These are phyloP conservation scores for Acanthurus tractus DNA, from an alignment of 2,797 vertebrate genomes.

Conservation along the genomic window DNA sequence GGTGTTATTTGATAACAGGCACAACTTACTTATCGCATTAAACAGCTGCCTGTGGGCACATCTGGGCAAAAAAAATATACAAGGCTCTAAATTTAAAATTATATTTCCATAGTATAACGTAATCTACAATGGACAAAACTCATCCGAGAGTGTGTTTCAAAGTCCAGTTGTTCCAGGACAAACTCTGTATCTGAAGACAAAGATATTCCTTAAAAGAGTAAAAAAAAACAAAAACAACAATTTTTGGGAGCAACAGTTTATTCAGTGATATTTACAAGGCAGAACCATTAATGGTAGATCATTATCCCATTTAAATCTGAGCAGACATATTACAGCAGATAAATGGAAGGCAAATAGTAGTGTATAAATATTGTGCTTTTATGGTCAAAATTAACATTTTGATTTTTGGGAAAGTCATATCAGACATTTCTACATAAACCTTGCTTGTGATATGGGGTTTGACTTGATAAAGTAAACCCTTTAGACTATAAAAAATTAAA, in stretches of 20 bases:
- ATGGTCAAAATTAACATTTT: conserved; percentile 42
- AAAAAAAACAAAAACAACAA: background rate
- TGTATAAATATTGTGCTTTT: conserved; percentile 73
- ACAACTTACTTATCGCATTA: background rate
- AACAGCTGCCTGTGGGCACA: background rate
- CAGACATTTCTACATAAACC: conserved; percentile 24
- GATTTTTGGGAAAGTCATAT: conserved; percentile 12
- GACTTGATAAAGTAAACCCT: conserved; percentile 5
- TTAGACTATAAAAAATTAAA: background rate
- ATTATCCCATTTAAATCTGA: conserved; percentile 25
- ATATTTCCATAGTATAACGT: too few relatives aligned
- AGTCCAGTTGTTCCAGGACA: background rate
- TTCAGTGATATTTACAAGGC: conserved; percentile 72
- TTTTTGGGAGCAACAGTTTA: conserved; percentile 60
- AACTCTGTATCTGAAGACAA: background rate
- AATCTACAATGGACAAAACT: too few relatives aligned
- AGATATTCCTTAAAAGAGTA: background rate
- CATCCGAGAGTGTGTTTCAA: too few relatives aligned
- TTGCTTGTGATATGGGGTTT: conserved; percentile 12
- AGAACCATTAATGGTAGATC: conserved; percentile 38
- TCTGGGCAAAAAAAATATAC: background rate
- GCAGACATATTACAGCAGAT: conserved; percentile 49
- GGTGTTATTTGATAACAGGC: too few relatives aligned
- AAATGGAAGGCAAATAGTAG: conserved; percentile 30
- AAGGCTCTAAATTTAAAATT: background rate